phyloP scores from a whole-genome alignment of 2,113 vertebrate species.

The Isurus oxyrinchus region DNA sequence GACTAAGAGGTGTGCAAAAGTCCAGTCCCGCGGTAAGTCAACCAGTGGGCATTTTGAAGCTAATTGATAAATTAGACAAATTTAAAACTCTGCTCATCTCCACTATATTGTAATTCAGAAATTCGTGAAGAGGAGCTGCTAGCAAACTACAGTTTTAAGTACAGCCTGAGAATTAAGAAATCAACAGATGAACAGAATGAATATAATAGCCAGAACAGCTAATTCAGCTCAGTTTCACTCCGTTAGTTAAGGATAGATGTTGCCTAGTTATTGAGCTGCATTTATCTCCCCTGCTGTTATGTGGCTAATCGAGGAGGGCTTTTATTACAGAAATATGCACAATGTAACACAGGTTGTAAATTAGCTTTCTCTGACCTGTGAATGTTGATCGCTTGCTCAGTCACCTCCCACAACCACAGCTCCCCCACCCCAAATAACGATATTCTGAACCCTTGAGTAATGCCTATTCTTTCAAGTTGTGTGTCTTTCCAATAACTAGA shows the following conservation, averaged over 20 bases:
- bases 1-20: not conserved
- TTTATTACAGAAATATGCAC: not conserved
- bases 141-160: not conserved
- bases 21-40: not conserved
- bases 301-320: not conserved
- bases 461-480: not conserved
- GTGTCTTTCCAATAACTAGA: not conserved
- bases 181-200: not conserved
- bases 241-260: not conserved
- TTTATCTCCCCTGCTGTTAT: not conserved
- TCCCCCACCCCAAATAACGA: not conserved
- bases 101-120: not conserved
- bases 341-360: not conserved
- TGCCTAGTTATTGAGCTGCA: not conserved
- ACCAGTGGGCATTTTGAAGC: not conserved
- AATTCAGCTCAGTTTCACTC: not conserved
- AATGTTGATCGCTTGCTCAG: not conserved
- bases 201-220: not conserved
- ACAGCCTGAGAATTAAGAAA: not conserved
- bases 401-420: not conserved
- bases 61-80: not conserved
- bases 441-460: not conserved
- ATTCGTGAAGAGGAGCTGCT: not conserved
- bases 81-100: not conserved
- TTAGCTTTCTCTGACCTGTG: not conserved